A percentile compares a stretch with the other conserved stretches of the same genome.
Conservation (phyloP, 2,797 vertebrate species). For the Oophaga sylvatica region DNA sequence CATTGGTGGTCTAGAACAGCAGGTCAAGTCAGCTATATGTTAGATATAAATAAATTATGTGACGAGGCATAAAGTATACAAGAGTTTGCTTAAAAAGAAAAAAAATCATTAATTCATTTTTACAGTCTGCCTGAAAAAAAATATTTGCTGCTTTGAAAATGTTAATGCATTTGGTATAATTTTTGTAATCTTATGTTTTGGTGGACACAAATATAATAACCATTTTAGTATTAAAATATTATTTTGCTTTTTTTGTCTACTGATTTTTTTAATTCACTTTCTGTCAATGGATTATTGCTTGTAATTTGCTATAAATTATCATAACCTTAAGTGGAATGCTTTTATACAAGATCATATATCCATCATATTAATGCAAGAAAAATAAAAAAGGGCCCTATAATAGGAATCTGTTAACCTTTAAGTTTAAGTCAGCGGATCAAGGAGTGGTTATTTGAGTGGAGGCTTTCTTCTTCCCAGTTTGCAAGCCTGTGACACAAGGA, state of each 20-base stretch:
- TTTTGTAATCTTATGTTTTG: background rate
- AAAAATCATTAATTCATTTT: background rate
- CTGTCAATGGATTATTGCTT: background rate
- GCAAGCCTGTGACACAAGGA: background rate
- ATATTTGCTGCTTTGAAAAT: background rate
- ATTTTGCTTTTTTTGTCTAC: too few relatives aligned
- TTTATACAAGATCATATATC: background rate
- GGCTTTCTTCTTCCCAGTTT: background rate
- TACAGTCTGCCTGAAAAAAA: background rate
- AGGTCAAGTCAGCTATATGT: background rate
- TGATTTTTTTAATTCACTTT: too few relatives aligned
- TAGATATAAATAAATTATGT: background rate
- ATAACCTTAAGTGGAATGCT: background rate
- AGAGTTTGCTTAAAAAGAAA: background rate
- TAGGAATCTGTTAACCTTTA: background rate
- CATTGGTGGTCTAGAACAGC: too few relatives aligned
- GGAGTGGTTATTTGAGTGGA: background rate
- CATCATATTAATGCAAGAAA: background rate
- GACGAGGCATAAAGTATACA: background rate
- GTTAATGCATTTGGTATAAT: background rate
- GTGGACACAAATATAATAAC: background rate
- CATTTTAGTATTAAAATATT: too few relatives aligned
- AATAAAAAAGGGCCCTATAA: background rate
- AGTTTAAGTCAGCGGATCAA: background rate
- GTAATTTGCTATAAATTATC: background rate